Conservation (phyloP, 2,113 vertebrate species). For the Cnemophilus loriae region DNA sequence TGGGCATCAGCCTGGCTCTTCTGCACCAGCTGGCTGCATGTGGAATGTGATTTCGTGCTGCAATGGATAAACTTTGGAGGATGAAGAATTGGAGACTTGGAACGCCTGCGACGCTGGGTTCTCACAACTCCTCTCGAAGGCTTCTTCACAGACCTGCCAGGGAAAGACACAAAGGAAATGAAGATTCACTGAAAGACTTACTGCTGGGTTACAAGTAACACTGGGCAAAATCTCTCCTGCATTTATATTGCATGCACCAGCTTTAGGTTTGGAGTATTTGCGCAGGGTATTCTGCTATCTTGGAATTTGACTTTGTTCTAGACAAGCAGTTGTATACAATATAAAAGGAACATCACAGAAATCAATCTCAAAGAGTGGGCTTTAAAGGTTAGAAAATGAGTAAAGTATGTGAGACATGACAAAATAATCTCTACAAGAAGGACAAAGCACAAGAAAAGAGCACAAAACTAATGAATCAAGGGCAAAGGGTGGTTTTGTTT, state of each 20-base stretch:
- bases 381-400: not conserved
- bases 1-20: slow-evolving; percentile 72
- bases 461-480: not conserved
- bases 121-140: slow-evolving; percentile 81
- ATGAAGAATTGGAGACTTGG: slow-evolving; percentile 95
- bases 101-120: slow-evolving; percentile 86
- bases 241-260: not conserved
- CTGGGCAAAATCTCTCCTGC: not conserved
- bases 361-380: not conserved
- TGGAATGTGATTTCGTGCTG: slow-evolving; percentile 71
- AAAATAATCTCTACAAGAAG: not conserved
- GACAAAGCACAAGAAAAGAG: not conserved
- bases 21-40: slow-evolving; percentile 75
- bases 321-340: not conserved
- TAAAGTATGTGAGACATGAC: not conserved
- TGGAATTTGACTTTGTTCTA: not conserved
- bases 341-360: not conserved
- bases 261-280: not conserved
- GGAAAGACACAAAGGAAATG: not conserved
- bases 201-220: not conserved
- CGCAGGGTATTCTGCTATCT: not conserved
- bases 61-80: slow-evolving; percentile 94
- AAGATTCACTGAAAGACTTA: not conserved
- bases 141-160: slow-evolving; percentile 83
- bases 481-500: not conserved